Evolutionary conservation across 2,797 vertebrate genomes (phyloP).

Genomic region (Nasua narica): DNA sequence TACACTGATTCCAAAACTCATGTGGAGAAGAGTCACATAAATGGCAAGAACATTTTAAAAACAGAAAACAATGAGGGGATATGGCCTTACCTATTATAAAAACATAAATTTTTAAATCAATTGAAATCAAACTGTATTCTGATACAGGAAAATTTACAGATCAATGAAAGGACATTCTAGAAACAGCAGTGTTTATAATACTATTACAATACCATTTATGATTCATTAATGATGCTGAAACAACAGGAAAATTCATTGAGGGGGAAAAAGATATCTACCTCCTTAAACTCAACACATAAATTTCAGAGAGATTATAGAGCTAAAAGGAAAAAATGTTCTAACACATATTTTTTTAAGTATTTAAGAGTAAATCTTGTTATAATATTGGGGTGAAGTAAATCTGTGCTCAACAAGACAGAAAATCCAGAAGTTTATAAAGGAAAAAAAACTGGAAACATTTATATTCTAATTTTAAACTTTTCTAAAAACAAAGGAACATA

Average conservation of each 20-base stretch:
- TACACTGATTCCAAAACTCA: slow-evolving; percentile 14
- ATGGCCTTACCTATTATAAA: not conserved
- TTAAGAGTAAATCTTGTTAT: not conserved
- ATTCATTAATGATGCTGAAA: slow-evolving; percentile 21
- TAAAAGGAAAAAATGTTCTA: not conserved
- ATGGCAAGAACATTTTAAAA: slow-evolving; percentile 25
- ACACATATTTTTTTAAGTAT: not conserved
- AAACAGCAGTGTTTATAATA: not conserved
- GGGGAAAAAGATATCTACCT: not conserved
- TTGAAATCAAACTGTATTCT: not conserved
- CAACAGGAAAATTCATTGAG: not conserved
- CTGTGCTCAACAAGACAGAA: not conserved
- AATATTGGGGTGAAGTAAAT: not conserved
- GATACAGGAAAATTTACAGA: not conserved
- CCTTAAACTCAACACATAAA: not conserved
- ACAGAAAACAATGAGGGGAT: not conserved
- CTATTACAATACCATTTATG: not conserved
- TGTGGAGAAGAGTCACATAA: not conserved
- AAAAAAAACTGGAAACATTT: not conserved
- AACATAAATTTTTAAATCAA: not conserved
- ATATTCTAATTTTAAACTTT: not conserved
- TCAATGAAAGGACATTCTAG: not conserved
- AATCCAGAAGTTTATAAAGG: not conserved
- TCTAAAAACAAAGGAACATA: slow-evolving; percentile 12
- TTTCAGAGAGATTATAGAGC: not conserved